phyloP scores from a whole-genome alignment of 2,113 vertebrate species.

The Ceratotherium simum region DNA sequence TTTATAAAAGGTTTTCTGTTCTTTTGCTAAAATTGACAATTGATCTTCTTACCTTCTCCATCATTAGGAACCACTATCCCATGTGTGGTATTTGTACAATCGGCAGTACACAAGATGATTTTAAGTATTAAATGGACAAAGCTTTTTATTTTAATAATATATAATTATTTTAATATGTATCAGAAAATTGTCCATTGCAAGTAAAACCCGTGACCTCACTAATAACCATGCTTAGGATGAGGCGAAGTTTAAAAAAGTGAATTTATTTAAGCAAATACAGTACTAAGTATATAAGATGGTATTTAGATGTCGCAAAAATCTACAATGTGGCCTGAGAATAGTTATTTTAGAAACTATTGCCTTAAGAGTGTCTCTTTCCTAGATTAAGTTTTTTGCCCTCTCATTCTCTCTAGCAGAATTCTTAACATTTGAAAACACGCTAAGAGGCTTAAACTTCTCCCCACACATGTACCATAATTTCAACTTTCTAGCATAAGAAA shows the following conservation, averaged over 20 bases:
- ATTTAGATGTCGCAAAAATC: not conserved
- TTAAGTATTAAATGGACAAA: slow-evolving; percentile 28
- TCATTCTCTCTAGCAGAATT: slow-evolving; percentile 12
- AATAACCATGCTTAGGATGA: slow-evolving; percentile 17
- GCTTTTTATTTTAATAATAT: slow-evolving; percentile 40
- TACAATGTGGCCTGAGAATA: not conserved
- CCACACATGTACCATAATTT: not conserved
- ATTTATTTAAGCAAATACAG: not conserved
- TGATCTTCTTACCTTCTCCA: not conserved
- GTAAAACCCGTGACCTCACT: slow-evolving; percentile 40
- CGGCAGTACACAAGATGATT: not conserved
- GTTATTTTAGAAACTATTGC: slow-evolving; percentile 21
- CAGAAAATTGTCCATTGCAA: not conserved
- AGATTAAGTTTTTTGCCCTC: not conserved
- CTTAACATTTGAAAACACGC: not conserved
- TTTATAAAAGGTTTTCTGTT: not conserved
- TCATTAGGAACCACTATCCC: not conserved
- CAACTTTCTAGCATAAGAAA: slow-evolving; percentile 33
- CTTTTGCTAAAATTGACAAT: not conserved
- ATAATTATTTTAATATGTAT: not conserved
- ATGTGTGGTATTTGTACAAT: not conserved
- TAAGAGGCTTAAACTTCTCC: not conserved
- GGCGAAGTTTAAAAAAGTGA: not conserved
- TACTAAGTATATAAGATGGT: not conserved
- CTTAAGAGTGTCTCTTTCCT: not conserved